Percentiles rank a stretch among this genome's conserved stretches.
Evolutionary conservation across 2,888 invertebrate species (phyloP).

Genomic region (Agonum fuliginosum): DNA sequence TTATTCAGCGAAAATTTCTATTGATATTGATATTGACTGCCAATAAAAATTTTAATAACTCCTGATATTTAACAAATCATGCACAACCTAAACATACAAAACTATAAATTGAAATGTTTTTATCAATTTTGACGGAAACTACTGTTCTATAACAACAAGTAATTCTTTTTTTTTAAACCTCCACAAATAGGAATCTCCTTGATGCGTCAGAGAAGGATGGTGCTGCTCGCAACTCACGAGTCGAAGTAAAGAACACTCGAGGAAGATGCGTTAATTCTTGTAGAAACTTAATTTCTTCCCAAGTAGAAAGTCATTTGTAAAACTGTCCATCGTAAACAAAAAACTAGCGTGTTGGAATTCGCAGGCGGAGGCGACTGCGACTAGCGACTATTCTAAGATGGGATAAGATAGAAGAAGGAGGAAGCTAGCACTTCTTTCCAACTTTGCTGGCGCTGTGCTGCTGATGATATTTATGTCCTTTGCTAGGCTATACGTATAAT

Average conservation of each 20-base stretch:
- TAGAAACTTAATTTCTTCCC: slow-evolving; percentile 58
- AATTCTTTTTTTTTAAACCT: too few relatives aligned
- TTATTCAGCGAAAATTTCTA: too few relatives aligned
- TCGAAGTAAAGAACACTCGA: slow-evolving; percentile 8
- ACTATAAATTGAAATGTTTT: too few relatives aligned
- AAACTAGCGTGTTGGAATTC: slow-evolving; percentile 54
- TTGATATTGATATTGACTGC: too few relatives aligned
- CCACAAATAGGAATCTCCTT: neutral
- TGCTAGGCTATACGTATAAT: slow-evolving; percentile 52
- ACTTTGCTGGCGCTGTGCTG: slow-evolving; percentile 10
- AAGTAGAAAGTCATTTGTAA: slow-evolving; percentile 60
- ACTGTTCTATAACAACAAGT: too few relatives aligned
- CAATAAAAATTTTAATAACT: too few relatives aligned
- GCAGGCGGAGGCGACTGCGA: slow-evolving; percentile 18
- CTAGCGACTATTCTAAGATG: too few relatives aligned
- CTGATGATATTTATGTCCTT: slow-evolving; percentile 50
- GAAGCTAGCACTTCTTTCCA: slow-evolving; percentile 38
- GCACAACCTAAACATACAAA: too few relatives aligned
- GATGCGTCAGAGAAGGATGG: slow-evolving; percentile 1
- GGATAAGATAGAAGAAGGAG: neutral
- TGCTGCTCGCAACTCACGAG: neutral
- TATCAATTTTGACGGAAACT: too few relatives aligned
- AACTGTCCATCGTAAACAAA: slow-evolving; percentile 60
- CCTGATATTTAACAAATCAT: too few relatives aligned
- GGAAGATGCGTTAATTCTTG: slow-evolving; percentile 56